These are phyloP conservation scores for Onychomys torridus DNA, from an alignment of 2,797 vertebrate genomes.

Conservation along the genomic window DNA sequence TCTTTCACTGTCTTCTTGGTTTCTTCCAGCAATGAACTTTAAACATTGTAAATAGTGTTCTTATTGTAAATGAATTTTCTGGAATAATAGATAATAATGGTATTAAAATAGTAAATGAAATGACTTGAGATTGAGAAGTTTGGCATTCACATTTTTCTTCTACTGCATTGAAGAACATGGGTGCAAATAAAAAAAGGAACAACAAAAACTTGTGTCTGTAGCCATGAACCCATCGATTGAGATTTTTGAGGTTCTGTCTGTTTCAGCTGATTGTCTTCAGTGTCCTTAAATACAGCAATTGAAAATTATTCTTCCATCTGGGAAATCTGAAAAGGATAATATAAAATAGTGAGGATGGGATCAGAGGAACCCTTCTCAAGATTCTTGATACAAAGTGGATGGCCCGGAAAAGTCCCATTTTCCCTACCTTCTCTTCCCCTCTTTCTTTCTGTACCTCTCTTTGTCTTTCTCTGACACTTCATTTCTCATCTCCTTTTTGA, in stretches of 20 bases:
- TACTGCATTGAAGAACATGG: not conserved
- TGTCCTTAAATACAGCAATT: constrained; percentile 3
- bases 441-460: not conserved
- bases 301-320: not conserved
- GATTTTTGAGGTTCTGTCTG: not conserved
- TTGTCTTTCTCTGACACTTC: not conserved
- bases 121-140: not conserved
- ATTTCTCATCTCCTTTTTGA: not conserved
- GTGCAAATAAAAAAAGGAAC: not conserved
- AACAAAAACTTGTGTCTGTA: constrained; percentile 14
- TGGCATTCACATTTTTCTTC: not conserved
- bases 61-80: not conserved
- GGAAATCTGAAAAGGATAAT: constrained; percentile 1
- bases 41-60: not conserved
- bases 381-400: constrained; percentile 37
- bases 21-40: constrained; percentile 37
- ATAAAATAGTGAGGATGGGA: not conserved
- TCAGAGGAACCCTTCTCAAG: not conserved
- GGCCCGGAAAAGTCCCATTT: not conserved
- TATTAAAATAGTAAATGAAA: constrained; percentile 54
- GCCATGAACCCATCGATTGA: not conserved
- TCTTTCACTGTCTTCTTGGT: not conserved
- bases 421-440: not conserved
- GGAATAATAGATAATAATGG: not conserved
- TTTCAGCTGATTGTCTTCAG: constrained; percentile 24